phyloP scores from a whole-genome alignment of 2,888 invertebrate genomes.

The Pristionchus exspectatus region DNA sequence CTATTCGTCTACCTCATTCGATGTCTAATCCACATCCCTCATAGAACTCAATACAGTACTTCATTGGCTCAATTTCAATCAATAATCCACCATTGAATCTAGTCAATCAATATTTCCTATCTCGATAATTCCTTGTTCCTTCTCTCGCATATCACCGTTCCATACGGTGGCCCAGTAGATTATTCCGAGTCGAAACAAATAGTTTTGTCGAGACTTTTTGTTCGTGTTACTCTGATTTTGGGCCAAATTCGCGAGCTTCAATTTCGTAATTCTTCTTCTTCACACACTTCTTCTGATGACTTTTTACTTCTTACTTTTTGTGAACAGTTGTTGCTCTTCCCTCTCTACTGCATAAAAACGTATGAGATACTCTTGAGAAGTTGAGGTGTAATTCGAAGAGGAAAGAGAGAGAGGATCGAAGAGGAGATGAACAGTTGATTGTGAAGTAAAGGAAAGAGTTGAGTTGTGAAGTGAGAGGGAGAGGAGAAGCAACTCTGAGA shows the following conservation, averaged over 20 bases:
- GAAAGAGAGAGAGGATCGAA: not conserved
- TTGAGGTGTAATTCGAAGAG: conserved; percentile 14
- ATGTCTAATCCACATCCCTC: not conserved
- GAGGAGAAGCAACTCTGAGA: conserved; percentile 9
- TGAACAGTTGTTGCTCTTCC: conserved; percentile 46
- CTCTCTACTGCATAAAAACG: conserved; percentile 47
- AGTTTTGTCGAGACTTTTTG: not conserved
- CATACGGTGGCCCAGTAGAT: conserved; percentile 42
- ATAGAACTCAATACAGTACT: not conserved
- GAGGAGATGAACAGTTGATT: conserved; percentile 5
- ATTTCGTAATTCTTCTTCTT: conserved; percentile 42
- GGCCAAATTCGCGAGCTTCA: conserved; percentile 48
- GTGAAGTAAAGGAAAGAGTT: not conserved
- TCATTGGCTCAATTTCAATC: conserved; percentile 2
- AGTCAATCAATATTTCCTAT: conserved; percentile 34
- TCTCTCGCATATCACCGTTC: conserved; percentile 44
- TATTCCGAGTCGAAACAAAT: not conserved
- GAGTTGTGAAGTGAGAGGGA: not conserved
- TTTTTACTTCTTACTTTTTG: conserved; percentile 44
- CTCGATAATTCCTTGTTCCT: conserved; percentile 9
- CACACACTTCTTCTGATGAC: conserved; percentile 15
- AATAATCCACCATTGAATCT: conserved; percentile 6
- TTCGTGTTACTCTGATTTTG: conserved; percentile 25
- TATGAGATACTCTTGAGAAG: conserved; percentile 47
- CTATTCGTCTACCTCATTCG: conserved; percentile 26